Evolutionary conservation across 1,140 invertebrate species (phyloP), one percentile per base, ranked within the genome.

Genomic region (Eupeodes corollae): DNA sequence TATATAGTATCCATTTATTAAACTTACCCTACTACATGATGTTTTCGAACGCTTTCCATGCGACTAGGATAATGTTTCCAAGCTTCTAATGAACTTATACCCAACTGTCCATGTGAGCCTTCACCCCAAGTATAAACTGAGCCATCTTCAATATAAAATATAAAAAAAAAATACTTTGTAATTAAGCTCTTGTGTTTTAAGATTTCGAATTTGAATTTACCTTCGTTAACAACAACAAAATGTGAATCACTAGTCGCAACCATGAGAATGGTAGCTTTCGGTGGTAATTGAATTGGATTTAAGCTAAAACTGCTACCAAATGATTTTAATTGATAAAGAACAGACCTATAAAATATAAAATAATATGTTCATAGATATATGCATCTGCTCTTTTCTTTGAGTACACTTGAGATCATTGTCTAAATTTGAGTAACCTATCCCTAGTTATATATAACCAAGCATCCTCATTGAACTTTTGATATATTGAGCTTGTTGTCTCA

Each of bases 101-200:
- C 84, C 42, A 87, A 66, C 61, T 87, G 81, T 21, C 85, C 84
- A 55, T 71, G 73, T 41, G 56, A 67, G 11, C 80, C 80, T 58
- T 79, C 74, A 26, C 85, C 85, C 84, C 83, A 88, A 5, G 78
- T 74, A 58, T 77, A 87, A 13, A 86, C 80, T 12, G 76, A 65
- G 31, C 73, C 71, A 59, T 86, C 80, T 56, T 42, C 2, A 52
- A 57, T 51, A 44, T 14, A 54, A 52, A 37, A 43, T 12, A 48
- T 39, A 47, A 33, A 31, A 32, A 42, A 51, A 6, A 30, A 11
- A 53, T 40, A 32, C 13, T 35, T 46, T n/a, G 45, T 32, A 26
- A 16, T 18, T 21, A 33, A 38, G 19, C 38, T 26, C 2, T 32
- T 31, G 12, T 6, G 16, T 35, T 18, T 11, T 9, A 47, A 12